A percentile compares a stretch with the other conserved stretches of the same genome.
phyloP scores from a whole-genome alignment of 2,888 invertebrate species.

The Volucella inflata region DNA sequence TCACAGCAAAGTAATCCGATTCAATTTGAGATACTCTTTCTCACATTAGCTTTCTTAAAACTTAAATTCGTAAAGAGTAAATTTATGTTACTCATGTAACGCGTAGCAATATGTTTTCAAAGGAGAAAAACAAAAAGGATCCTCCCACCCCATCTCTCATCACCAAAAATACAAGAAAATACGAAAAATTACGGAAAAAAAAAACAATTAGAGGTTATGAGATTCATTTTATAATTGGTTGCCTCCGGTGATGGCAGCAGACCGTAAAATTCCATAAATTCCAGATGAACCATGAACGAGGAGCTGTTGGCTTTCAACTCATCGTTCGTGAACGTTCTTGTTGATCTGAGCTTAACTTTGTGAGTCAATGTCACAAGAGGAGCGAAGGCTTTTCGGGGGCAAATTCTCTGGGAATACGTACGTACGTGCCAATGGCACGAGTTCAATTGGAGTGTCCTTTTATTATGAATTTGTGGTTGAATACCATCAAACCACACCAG shows the following conservation, averaged over 20 bases:
- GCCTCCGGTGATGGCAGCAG: slow-evolving; percentile 27
- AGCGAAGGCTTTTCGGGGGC: slow-evolving; percentile 38
- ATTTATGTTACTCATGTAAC: slow-evolving; percentile 12
- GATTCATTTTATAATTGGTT: slow-evolving; percentile 63
- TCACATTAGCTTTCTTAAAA: slow-evolving; percentile 39
- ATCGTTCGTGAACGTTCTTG: neutral
- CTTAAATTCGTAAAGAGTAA: neutral
- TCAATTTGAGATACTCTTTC: slow-evolving; percentile 56
- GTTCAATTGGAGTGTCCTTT: slow-evolving; percentile 65
- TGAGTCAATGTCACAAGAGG: slow-evolving; percentile 52
- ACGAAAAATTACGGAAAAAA: slow-evolving; percentile 14
- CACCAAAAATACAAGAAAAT: neutral
- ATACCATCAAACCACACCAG: neutral
- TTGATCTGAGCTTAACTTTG: slow-evolving; percentile 52
- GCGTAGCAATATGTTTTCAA: slow-evolving; percentile 11
- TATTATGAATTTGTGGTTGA: slow-evolving; percentile 15
- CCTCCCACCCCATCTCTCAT: neutral
- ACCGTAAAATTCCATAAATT: slow-evolving; percentile 70
- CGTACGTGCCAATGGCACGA: slow-evolving; percentile 61
- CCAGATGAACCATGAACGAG: slow-evolving; percentile 42
- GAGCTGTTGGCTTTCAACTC: slow-evolving; percentile 4
- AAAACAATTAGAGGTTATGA: slow-evolving; percentile 63
- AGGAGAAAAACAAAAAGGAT: slow-evolving; percentile 9
- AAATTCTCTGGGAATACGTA: slow-evolving; percentile 28
- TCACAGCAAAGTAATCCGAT: slow-evolving; percentile 52